Percentiles rank a stretch among this genome's conserved stretches.
Evolutionary conservation across 2,888 invertebrate species (phyloP).

Genomic region (Tethea ocularis): DNA sequence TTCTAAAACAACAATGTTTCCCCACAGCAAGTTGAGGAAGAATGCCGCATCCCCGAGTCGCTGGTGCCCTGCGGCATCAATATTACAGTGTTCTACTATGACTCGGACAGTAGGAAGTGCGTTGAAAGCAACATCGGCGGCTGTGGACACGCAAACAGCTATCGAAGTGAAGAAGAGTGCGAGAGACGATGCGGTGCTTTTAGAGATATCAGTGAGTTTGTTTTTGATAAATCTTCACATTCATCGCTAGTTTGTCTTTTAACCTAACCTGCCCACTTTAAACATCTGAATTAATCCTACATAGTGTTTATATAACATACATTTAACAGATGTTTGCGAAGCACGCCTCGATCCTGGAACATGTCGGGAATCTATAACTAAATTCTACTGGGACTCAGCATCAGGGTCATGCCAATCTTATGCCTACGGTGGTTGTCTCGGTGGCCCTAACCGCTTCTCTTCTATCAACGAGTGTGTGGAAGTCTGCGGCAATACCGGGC

Average conservation of each 20-base stretch:
- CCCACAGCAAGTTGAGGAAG: conserved; percentile 35
- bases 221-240: conserved; percentile 61
- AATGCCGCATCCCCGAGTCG: conserved; percentile 86
- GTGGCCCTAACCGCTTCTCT: conserved; percentile 93
- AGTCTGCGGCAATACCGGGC: conserved; percentile 80
- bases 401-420: conserved; percentile 87
- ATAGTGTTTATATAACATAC: neutral
- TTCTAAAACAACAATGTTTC: neutral
- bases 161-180: conserved; percentile 89
- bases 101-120: conserved; percentile 81
- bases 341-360: conserved; percentile 87
- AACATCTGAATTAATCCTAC: no score
- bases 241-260: neutral
- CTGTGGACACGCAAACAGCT: conserved; percentile 90
- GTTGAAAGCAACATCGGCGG: conserved; percentile 72
- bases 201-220: conserved; percentile 85
- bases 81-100: conserved; percentile 89
- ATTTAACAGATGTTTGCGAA: conserved; percentile 87
- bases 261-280: no score
- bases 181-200: conserved; percentile 90
- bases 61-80: conserved; percentile 87
- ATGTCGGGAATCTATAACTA: conserved; percentile 86
- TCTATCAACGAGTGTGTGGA: conserved; percentile 89
- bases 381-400: conserved; percentile 87
- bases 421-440: conserved; percentile 92